phyloP scores from a whole-genome alignment of 2,797 vertebrate genomes.

The Gadopsis marmoratus region DNA sequence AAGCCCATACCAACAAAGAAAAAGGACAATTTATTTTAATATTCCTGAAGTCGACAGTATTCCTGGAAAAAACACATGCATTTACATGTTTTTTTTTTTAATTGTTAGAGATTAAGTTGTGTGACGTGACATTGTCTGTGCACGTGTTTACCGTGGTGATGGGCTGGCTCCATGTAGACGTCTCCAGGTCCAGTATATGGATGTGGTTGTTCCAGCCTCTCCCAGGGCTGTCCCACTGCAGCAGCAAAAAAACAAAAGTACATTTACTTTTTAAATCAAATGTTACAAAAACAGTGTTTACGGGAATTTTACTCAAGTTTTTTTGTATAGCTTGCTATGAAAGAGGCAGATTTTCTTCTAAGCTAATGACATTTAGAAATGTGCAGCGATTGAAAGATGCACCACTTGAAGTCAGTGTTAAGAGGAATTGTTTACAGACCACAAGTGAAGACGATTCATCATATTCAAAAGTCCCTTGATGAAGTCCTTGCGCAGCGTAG shows the following conservation, averaged over 20 bases:
- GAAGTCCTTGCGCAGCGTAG: slow-evolving; percentile 89
- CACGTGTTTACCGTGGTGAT: slow-evolving; percentile 88
- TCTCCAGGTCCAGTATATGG: slow-evolving; percentile 94
- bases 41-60: background rate
- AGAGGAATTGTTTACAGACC: slow-evolving; percentile 78
- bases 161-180: slow-evolving; percentile 92
- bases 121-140: background rate
- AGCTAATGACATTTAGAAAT: background rate
- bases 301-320: background rate
- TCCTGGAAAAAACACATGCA: background rate
- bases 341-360: background rate
- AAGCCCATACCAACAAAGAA: background rate
- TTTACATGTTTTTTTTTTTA: background rate
- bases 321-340: background rate
- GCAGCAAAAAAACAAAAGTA: slow-evolving; percentile 10
- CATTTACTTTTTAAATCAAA: background rate
- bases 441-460: slow-evolving; percentile 93
- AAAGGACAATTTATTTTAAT: background rate
- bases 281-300: background rate
- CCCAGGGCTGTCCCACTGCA: slow-evolving; percentile 85
- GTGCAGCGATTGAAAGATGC: background rate
- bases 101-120: background rate
- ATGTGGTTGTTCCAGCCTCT: slow-evolving; percentile 98
- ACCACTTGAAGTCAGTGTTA: background rate
- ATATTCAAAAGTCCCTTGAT: slow-evolving; percentile 93